Percentiles rank a stretch among this genome's conserved stretches.
Conservation (phyloP, 2,113 vertebrate species). For the Spilogale gracilis region DNA sequence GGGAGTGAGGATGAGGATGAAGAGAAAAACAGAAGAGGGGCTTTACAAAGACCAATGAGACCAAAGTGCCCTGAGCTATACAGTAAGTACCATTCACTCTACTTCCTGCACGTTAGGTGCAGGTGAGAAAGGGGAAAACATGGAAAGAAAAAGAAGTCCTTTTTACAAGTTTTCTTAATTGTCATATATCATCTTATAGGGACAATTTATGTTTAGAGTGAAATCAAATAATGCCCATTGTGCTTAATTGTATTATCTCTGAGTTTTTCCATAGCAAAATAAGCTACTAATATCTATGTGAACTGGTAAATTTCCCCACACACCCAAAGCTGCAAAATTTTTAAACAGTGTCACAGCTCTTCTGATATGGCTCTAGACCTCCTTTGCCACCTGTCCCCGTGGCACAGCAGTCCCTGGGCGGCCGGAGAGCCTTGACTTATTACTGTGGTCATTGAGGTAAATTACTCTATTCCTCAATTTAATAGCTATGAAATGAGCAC, state of each 20-base stretch:
- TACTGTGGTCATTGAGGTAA: background rate
- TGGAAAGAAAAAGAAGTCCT: background rate
- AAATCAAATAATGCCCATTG: background rate
- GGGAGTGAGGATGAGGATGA: background rate
- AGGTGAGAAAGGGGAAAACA: background rate
- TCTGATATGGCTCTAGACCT: background rate
- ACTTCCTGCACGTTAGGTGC: background rate
- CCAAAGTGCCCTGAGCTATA: background rate
- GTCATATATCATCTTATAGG: background rate
- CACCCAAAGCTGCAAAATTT: background rate
- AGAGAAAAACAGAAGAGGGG: background rate
- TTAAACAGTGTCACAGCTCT: background rate
- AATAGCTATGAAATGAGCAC: background rate
- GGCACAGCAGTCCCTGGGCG: rapidly evolving
- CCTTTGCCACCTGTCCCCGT: background rate
- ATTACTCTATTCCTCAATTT: background rate
- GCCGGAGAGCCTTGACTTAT: background rate
- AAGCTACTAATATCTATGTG: background rate
- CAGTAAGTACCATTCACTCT: background rate
- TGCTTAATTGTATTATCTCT: background rate
- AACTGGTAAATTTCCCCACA: background rate
- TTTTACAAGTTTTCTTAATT: background rate
- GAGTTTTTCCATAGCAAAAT: background rate
- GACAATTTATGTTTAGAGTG: background rate
- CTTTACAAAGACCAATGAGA: background rate